phyloP scores from a whole-genome alignment of 1,140 invertebrate genomes.

The Nephotettix cincticeps region DNA sequence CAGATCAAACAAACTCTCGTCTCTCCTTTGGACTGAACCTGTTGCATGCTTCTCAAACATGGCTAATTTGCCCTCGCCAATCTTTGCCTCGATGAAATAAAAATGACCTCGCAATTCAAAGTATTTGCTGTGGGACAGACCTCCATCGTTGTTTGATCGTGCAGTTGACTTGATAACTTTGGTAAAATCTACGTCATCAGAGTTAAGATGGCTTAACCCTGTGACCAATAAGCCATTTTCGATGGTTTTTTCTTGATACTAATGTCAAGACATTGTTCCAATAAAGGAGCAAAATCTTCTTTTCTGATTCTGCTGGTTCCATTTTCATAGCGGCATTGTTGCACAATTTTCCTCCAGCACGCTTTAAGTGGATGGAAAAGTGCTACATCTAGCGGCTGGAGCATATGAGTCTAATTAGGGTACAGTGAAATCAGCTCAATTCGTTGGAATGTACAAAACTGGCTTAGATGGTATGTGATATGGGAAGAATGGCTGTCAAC shows the following conservation, averaged over 20 bases:
- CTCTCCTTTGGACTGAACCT: not conserved
- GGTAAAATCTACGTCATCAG: not conserved
- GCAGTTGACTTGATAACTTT: not conserved
- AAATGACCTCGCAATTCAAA: not conserved
- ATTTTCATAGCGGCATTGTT: slow-evolving; percentile 33
- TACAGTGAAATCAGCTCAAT: slow-evolving; percentile 48
- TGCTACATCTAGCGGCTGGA: slow-evolving; percentile 48
- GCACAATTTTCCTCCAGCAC: slow-evolving; percentile 44
- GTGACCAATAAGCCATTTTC: not conserved
- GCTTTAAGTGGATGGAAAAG: slow-evolving; percentile 46
- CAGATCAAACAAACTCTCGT: not conserved
- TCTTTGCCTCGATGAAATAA: not conserved
- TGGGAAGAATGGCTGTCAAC: slow-evolving; percentile 49
- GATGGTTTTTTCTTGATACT: not conserved
- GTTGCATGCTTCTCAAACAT: not conserved
- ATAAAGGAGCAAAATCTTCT: slow-evolving; percentile 27
- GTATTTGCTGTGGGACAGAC: not conserved
- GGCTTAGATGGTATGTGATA: slow-evolving; percentile 43
- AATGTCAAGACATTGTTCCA: slow-evolving; percentile 23
- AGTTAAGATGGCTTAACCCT: not conserved
- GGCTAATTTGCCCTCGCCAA: not conserved
- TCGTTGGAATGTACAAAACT: slow-evolving; percentile 46
- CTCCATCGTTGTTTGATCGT: not conserved
- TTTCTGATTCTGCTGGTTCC: slow-evolving; percentile 36
- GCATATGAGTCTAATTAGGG: slow-evolving; percentile 49